Evolutionary conservation across 2,797 vertebrate genomes (phyloP).

Genomic region (Pterois miles): DNA sequence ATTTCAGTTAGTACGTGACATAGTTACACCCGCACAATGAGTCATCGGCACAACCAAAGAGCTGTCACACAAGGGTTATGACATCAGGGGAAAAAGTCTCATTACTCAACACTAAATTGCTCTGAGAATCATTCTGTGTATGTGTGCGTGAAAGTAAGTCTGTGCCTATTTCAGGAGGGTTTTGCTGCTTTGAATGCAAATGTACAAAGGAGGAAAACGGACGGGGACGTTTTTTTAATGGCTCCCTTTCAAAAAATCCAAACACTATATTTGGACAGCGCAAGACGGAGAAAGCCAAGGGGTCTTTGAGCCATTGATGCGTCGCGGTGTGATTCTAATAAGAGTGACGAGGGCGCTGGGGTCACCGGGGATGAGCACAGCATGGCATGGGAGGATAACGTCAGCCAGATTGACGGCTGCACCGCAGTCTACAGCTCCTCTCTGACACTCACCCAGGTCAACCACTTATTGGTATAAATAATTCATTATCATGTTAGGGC

Average conservation of each 20-base stretch:
- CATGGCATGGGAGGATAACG: slow-evolving; percentile 26
- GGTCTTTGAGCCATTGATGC: slow-evolving; percentile 32
- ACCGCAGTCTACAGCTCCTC: slow-evolving; percentile 43
- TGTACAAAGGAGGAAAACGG: background rate
- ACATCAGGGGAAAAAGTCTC: background rate
- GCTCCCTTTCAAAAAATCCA: slow-evolving; percentile 26
- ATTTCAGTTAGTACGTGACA: slow-evolving; percentile 26
- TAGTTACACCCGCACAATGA: slow-evolving; percentile 7
- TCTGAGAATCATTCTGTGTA: background rate
- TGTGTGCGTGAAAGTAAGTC: background rate
- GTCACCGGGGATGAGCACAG: slow-evolving; percentile 38
- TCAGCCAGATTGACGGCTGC: slow-evolving; percentile 41
- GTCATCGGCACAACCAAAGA: slow-evolving; percentile 15
- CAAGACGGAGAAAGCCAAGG: slow-evolving; percentile 8
- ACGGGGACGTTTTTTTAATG: slow-evolving; percentile 23
- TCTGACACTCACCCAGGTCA: slow-evolving; percentile 60
- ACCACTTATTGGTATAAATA: slow-evolving; percentile 63
- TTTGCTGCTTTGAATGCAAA: slow-evolving; percentile 37
- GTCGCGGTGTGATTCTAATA: slow-evolving; percentile 59
- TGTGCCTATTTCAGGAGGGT: slow-evolving; percentile 1
- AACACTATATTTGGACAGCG: slow-evolving; percentile 40
- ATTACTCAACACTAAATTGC: slow-evolving; percentile 5
- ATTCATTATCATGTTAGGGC: slow-evolving; percentile 57
- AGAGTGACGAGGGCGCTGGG: slow-evolving; percentile 53
- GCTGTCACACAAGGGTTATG: slow-evolving; percentile 14